Conservation (phyloP, 2,888 invertebrate species). For the Halictus quadricinctus region DNA sequence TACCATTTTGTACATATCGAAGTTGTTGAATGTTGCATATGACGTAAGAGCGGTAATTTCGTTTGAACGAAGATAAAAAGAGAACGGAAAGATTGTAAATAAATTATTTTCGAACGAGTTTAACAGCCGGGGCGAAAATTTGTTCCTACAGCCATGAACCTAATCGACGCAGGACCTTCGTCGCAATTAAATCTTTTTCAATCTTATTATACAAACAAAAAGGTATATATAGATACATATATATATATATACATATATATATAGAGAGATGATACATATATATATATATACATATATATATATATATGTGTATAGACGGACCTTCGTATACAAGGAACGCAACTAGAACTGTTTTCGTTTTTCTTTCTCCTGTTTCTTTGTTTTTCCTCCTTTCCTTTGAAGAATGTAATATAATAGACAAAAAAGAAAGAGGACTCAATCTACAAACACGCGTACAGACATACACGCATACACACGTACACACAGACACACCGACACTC, state of each 20-base stretch:
- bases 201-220: constrained; percentile 33
- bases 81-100: not conserved
- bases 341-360: constrained; percentile 25
- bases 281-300: not conserved
- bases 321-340: constrained; percentile 29
- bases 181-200: constrained; percentile 32
- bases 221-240: not conserved
- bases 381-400: constrained; percentile 12
- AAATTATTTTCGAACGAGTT: constrained; percentile 12
- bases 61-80: constrained; percentile 16
- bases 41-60: not conserved
- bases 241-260: not conserved
- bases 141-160: constrained; percentile 38
- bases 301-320: not conserved
- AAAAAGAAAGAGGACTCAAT: constrained; percentile 9
- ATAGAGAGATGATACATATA: not conserved
- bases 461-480: not conserved
- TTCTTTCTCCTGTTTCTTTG: constrained; percentile 1
- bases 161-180: constrained; percentile 47
- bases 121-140: constrained; percentile 15
- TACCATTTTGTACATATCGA: constrained; percentile 11
- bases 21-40: constrained; percentile 7
- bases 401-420: constrained; percentile 19
- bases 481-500: not conserved
- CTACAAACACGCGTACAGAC: constrained; percentile 11